Conservation (phyloP, 2,113 vertebrate genomes). For the Chaetops frenatus region DNA sequence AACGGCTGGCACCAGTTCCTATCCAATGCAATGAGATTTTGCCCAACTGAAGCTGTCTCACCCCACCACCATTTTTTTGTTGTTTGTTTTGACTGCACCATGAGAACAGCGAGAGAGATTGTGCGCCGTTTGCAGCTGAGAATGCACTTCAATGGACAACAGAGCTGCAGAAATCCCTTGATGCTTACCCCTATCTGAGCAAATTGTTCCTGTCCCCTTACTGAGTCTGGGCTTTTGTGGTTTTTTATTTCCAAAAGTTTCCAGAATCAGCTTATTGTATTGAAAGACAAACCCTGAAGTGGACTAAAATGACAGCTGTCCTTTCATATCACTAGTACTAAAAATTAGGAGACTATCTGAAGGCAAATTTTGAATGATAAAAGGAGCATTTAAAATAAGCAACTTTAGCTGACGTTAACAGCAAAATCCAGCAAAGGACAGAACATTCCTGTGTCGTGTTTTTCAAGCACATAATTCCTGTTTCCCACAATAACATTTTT, state of each 20-base stretch:
- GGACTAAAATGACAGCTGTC: slow-evolving; percentile 12
- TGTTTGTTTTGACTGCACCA: not conserved
- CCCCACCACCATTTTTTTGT: not conserved
- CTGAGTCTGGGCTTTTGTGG: not conserved
- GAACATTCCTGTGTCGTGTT: slow-evolving; percentile 64
- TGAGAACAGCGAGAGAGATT: slow-evolving; percentile 38
- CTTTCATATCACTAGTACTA: not conserved
- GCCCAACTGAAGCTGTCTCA: not conserved
- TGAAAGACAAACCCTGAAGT: slow-evolving; percentile 20
- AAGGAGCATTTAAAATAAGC: slow-evolving; percentile 49
- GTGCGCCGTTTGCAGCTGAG: slow-evolving; percentile 57
- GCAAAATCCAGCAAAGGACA: slow-evolving; percentile 53
- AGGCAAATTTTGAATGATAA: slow-evolving; percentile 41
- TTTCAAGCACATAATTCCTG: slow-evolving; percentile 70
- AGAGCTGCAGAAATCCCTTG: slow-evolving; percentile 28
- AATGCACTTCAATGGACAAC: slow-evolving; percentile 62
- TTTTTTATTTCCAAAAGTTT: slow-evolving; percentile 29
- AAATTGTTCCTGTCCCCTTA: not conserved
- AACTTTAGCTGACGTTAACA: slow-evolving; percentile 42
- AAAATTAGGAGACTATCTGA: slow-evolving; percentile 37
- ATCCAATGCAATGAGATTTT: not conserved
- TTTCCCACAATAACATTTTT: slow-evolving; percentile 73
- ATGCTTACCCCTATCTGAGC: not conserved
- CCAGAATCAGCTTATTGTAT: slow-evolving; percentile 51
- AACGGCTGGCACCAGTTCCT: not conserved